Percentiles rank a stretch among this genome's conserved stretches.
phyloP scores from a whole-genome alignment of 2,797 vertebrate genomes.

The Spinus olivaceus region DNA sequence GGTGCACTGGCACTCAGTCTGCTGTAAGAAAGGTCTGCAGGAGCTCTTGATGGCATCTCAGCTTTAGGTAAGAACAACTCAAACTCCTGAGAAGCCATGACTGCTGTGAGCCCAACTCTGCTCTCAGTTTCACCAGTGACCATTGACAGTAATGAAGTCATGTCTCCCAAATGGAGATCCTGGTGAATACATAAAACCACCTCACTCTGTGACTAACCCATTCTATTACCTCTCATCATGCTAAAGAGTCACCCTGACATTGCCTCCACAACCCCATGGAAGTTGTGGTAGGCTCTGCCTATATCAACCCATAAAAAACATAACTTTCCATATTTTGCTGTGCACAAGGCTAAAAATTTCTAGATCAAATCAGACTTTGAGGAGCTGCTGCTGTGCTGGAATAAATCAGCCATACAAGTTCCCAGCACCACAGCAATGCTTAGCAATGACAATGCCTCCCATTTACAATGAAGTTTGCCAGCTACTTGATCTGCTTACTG shows the following conservation, averaged over 20 bases:
- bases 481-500: background rate
- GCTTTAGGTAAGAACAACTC: background rate
- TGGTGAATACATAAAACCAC: background rate
- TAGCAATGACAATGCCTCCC: background rate
- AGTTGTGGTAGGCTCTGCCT: background rate
- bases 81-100: background rate
- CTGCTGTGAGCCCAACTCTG: background rate
- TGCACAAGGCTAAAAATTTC: background rate
- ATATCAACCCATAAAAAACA: background rate
- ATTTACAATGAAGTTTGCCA: background rate
- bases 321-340: background rate
- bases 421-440: background rate
- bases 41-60: background rate
- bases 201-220: background rate
- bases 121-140: constrained; percentile 38
- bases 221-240: background rate
- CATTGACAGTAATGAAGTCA: background rate
- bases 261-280: background rate
- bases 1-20: background rate
- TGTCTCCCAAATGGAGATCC: background rate
- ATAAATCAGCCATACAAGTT: background rate
- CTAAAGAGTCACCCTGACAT: background rate
- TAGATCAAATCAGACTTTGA: background rate
- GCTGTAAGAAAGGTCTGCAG: background rate
- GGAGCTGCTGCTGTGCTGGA: background rate